A percentile compares a stretch with the other conserved stretches of the same genome.
Evolutionary conservation across 2,797 vertebrate species (phyloP).

Genomic region (Melopsittacus undulatus): DNA sequence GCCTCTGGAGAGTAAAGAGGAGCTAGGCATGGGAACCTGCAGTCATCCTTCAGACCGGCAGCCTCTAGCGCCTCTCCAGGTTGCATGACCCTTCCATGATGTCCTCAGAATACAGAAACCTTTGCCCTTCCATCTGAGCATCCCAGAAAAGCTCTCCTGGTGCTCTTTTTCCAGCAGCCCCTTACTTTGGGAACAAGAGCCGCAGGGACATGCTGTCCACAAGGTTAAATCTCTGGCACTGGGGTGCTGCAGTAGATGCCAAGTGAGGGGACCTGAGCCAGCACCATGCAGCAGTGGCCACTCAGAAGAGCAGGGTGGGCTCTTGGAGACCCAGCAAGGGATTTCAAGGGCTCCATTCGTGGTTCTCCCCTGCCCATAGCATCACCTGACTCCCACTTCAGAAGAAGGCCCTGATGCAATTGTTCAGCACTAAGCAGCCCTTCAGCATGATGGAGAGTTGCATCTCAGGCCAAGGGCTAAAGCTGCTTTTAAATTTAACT

Average conservation of each 20-base stretch:
- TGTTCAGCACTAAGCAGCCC: not conserved
- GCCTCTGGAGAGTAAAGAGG: accelerated
- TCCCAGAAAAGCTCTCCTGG: not conserved
- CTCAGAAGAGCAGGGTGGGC: not conserved
- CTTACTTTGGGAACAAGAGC: not conserved
- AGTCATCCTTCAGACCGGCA: not conserved
- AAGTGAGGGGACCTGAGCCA: not conserved
- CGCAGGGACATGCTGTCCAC: accelerated
- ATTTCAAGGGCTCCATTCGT: not conserved
- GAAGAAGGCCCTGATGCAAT: not conserved
- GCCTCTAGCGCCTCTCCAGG: not conserved
- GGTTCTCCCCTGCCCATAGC: not conserved
- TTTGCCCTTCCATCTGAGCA: not conserved
- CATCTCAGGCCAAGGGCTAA: not conserved
- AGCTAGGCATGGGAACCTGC: accelerated
- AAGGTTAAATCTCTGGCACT: not conserved
- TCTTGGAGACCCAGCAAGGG: not conserved
- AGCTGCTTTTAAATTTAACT: not conserved
- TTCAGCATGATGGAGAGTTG: not conserved
- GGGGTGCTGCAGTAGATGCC: not conserved
- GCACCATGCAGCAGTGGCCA: not conserved
- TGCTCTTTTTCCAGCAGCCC: not conserved
- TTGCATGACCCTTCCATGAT: not conserved
- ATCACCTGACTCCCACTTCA: not conserved
- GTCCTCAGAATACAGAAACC: not conserved